phyloP scores from a whole-genome alignment of 2,888 invertebrate genomes.

The Xylota segnis region DNA sequence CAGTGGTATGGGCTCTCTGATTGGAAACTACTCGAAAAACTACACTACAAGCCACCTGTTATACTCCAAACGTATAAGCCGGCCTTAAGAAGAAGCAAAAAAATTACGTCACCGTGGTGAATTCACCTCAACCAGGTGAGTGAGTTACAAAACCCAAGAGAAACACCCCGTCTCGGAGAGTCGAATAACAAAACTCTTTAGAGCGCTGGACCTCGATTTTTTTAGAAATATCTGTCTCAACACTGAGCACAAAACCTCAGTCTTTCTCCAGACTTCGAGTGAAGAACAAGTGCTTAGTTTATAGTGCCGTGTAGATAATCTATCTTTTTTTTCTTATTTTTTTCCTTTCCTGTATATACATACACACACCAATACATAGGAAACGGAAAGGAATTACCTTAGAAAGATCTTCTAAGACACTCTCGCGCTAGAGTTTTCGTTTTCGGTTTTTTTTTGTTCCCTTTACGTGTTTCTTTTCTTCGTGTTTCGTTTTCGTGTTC shows the following conservation, averaged over 20 bases:
- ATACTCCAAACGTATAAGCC: neutral
- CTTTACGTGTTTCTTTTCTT: constrained; percentile 37
- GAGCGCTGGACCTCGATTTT: constrained; percentile 46
- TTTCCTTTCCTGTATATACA: constrained; percentile 60
- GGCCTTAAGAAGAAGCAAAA: no score
- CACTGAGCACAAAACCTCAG: constrained; percentile 80
- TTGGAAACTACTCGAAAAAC: constrained; percentile 60
- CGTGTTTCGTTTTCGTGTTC: constrained; percentile 1
- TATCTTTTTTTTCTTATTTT: constrained; percentile 61
- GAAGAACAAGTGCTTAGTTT: constrained; percentile 80
- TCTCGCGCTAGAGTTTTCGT: constrained; percentile 57
- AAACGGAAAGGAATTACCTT: constrained; percentile 74
- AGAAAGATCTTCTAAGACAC: constrained; percentile 76
- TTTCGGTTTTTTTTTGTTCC: constrained; percentile 36
- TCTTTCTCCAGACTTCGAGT: constrained; percentile 84
- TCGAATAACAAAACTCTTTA: constrained; percentile 11
- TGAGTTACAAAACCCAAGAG: constrained; percentile 48
- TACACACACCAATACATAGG: constrained; percentile 61
- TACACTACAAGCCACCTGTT: constrained; percentile 62
- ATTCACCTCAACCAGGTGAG: constrained; percentile 42
- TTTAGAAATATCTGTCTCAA: constrained; percentile 66
- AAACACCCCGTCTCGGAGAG: neutral
- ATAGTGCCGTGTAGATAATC: constrained; percentile 79
- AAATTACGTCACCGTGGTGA: constrained; percentile 68
- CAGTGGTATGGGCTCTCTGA: constrained; percentile 27